Percentiles rank a stretch among this genome's conserved stretches.
These are phyloP conservation scores for Mola mola DNA, from an alignment of 2,113 vertebrate species.

Conservation along the genomic window DNA sequence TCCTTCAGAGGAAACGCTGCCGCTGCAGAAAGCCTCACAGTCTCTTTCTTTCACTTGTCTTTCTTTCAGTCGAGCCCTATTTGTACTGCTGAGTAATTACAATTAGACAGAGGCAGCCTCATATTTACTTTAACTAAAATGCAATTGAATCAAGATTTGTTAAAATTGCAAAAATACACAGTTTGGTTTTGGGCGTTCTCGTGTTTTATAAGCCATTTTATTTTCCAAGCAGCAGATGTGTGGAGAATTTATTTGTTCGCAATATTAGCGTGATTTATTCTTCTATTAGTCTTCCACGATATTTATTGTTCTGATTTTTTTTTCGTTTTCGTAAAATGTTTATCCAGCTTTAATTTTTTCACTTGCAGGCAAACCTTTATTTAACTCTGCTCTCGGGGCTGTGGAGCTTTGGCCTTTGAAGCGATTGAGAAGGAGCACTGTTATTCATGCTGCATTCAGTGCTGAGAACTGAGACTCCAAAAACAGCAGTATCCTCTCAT, in stretches of 20 bases:
- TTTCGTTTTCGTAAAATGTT: not conserved
- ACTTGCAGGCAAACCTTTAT: conserved; percentile 65
- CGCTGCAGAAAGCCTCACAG: conserved; percentile 71
- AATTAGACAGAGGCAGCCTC: conserved; percentile 39
- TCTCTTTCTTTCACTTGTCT: conserved; percentile 60
- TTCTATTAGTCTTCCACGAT: not conserved
- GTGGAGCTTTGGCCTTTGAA: conserved; percentile 77
- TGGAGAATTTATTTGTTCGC: conserved; percentile 10
- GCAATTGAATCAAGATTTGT: conserved; percentile 49
- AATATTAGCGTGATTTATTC: not conserved
- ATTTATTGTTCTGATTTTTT: not conserved
- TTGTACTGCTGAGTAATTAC: conserved; percentile 59
- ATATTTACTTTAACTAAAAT: conserved; percentile 56
- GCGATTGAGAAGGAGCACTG: conserved; percentile 70
- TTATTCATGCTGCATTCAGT: conserved; percentile 77
- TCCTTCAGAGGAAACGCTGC: conserved; percentile 74
- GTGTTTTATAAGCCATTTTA: conserved; percentile 4
- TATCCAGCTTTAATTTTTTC: not conserved
- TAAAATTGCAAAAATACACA: conserved; percentile 34
- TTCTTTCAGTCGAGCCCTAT: conserved; percentile 62
- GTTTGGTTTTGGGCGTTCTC: conserved; percentile 27
- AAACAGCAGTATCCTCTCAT: conserved; percentile 80
- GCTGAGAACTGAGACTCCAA: conserved; percentile 74
- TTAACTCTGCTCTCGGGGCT: conserved; percentile 74
- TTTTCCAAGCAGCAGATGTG: conserved; percentile 12